A percentile compares a stretch with the other conserved stretches of the same genome.
Evolutionary conservation across 2,113 vertebrate genomes (phyloP).

Genomic region (Salvelinus sp.): DNA sequence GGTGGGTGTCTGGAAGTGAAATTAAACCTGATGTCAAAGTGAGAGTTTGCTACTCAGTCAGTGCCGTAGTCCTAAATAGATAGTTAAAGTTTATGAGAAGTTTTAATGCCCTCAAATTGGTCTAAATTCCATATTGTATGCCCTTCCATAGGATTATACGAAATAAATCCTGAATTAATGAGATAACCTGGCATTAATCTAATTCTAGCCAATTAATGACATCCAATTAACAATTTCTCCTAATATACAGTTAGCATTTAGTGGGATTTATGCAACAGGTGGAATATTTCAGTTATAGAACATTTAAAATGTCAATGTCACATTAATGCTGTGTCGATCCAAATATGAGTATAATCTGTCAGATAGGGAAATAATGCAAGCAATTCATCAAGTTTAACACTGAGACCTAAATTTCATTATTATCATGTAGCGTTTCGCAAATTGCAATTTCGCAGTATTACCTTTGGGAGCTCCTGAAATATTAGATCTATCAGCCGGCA

Average conservation of each 20-base stretch:
- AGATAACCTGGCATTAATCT: no score
- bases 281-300: not conserved
- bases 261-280: slow-evolving; percentile 22
- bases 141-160: no score
- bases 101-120: not conserved
- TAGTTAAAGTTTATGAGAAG: not conserved
- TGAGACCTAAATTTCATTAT: slow-evolving; percentile 17
- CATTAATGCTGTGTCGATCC: slow-evolving; percentile 23
- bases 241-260: not conserved
- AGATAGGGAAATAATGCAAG: slow-evolving; percentile 26
- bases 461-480: slow-evolving; percentile 10
- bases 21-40: not conserved
- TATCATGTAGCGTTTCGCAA: not conserved
- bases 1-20: not conserved
- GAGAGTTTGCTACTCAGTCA: not conserved
- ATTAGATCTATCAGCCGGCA: slow-evolving; percentile 10
- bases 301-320: not conserved
- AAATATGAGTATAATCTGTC: slow-evolving; percentile 36
- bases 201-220: not conserved
- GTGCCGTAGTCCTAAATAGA: not conserved
- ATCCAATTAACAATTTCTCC: not conserved
- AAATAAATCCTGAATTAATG: not conserved
- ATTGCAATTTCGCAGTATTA: not conserved
- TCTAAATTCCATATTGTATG: not conserved
- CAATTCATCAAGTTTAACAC: slow-evolving; percentile 32